Percentiles rank a stretch among this genome's conserved stretches.
Evolutionary conservation across 1,140 invertebrate species (phyloP).

Genomic region (Euwallacea similis): DNA sequence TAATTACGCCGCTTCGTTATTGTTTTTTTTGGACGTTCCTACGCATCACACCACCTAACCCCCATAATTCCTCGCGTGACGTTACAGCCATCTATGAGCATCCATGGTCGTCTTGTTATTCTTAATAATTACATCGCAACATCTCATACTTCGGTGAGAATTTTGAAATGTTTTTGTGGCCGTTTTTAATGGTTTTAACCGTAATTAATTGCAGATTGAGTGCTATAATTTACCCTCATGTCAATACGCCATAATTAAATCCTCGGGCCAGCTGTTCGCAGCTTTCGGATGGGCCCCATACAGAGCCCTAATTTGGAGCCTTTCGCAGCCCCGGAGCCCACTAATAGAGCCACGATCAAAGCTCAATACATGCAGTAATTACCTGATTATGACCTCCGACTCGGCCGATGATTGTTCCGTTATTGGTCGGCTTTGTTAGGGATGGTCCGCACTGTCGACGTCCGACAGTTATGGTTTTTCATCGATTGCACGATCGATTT

Average conservation of each 20-base stretch:
- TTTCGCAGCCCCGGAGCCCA: background rate
- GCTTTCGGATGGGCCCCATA: conserved; percentile 5
- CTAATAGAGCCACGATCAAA: conserved; percentile 23
- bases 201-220: background rate
- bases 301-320: conserved; percentile 8
- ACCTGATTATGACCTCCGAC: conserved; percentile 19
- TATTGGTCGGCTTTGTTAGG: background rate
- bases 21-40: too few relatives aligned
- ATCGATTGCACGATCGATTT: too few relatives aligned
- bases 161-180: background rate
- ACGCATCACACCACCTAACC: too few relatives aligned
- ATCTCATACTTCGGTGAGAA: too few relatives aligned
- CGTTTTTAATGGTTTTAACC: background rate
- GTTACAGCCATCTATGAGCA: too few relatives aligned
- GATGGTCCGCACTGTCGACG: background rate
- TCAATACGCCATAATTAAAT: conserved; percentile 3
- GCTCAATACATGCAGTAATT: conserved; percentile 18
- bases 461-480: too few relatives aligned
- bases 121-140: too few relatives aligned
- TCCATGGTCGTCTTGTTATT: too few relatives aligned
- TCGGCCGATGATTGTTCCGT: conserved; percentile 11
- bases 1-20: too few relatives aligned
- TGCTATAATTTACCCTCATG: background rate
- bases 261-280: conserved; percentile 6
- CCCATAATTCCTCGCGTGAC: too few relatives aligned